Conservation (phyloP, 2,888 invertebrate species). For the Mimumesa dahlbomi region DNA sequence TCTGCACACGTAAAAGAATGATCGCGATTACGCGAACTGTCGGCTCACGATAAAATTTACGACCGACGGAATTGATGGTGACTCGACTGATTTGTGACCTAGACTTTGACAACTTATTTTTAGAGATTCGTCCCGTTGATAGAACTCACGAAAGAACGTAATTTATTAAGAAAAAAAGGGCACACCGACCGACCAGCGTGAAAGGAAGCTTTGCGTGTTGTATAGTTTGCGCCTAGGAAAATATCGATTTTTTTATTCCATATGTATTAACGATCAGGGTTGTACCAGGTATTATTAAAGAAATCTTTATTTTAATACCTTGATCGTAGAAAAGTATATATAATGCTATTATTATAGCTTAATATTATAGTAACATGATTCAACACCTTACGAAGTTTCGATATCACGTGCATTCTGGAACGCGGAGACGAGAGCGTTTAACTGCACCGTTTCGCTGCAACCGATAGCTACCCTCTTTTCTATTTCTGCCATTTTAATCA, state of each 20-base stretch:
- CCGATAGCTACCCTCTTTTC: slow-evolving; percentile 93
- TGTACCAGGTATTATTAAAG: too few species aligned
- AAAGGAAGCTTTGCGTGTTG: neutral
- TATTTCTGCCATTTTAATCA: slow-evolving; percentile 94
- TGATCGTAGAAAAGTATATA: too few species aligned
- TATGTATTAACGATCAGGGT: too few species aligned
- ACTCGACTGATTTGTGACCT: slow-evolving; percentile 43
- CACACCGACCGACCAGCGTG: too few species aligned
- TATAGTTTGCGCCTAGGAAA: neutral
- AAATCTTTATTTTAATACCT: too few species aligned
- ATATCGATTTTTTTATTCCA: slow-evolving; percentile 14
- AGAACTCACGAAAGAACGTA: slow-evolving; percentile 46
- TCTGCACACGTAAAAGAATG: slow-evolving; percentile 32
- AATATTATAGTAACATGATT: too few species aligned
- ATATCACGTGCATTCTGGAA: slow-evolving; percentile 89
- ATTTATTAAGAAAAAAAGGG: slow-evolving; percentile 34
- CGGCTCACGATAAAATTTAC: slow-evolving; percentile 41
- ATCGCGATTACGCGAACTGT: slow-evolving; percentile 38
- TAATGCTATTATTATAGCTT: too few species aligned
- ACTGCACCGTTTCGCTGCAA: slow-evolving; percentile 94
- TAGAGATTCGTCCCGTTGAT: slow-evolving; percentile 37
- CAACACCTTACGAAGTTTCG: slow-evolving; percentile 52
- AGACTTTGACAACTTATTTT: slow-evolving; percentile 45
- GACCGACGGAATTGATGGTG: slow-evolving; percentile 22
- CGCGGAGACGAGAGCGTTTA: slow-evolving; percentile 93